Evolutionary conservation across 2,113 vertebrate species (phyloP).

Genomic region (Glaucidium brasilianum): DNA sequence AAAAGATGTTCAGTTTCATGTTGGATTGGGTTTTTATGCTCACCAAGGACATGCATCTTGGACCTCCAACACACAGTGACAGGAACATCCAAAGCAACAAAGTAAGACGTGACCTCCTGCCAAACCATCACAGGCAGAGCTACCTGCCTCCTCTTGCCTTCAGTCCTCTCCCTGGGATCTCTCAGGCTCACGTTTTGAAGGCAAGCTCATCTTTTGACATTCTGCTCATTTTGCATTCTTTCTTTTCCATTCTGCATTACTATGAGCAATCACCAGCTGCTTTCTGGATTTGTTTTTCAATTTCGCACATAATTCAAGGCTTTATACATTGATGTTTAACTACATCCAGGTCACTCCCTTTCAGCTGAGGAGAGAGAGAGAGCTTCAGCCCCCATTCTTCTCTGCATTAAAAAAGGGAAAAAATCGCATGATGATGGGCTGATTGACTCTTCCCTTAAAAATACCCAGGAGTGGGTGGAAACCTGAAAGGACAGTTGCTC

Average conservation of each 20-base stretch:
- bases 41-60: not conserved
- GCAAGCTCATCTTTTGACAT: not conserved
- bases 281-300: not conserved
- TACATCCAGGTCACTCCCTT: not conserved
- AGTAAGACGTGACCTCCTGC: not conserved
- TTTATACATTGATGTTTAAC: not conserved
- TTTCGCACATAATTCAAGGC: not conserved
- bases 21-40: not conserved
- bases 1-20: not conserved
- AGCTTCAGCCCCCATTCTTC: not conserved
- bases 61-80: rapidly evolving
- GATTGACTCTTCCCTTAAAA: not conserved
- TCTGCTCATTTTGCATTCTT: not conserved
- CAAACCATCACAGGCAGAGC: not conserved
- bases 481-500: not conserved
- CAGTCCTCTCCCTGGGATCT: not conserved
- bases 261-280: not conserved
- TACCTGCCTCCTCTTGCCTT: not conserved
- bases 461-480: not conserved
- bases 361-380: not conserved
- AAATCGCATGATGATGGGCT: not conserved
- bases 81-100: not conserved
- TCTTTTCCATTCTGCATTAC: not conserved
- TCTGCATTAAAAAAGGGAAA: not conserved
- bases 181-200: not conserved